Evolutionary conservation across 2,888 invertebrate genomes (phyloP).

Genomic region (Drosophila putrida): DNA sequence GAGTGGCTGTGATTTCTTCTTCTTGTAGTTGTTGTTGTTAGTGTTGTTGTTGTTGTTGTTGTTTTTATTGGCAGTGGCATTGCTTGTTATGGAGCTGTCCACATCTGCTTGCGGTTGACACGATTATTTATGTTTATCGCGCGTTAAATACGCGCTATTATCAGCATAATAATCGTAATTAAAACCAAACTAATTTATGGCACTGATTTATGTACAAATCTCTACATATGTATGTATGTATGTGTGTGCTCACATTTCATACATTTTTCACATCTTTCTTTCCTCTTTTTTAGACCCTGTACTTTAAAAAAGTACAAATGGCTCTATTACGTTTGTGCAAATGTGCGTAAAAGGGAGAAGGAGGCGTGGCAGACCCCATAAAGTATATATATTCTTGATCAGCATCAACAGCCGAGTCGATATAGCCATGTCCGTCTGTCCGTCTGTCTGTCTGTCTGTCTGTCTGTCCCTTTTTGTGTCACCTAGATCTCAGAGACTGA

Average conservation of each 20-base stretch:
- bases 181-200: conserved; percentile 83
- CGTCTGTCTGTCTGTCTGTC: too few relatives aligned
- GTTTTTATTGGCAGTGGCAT: conserved; percentile 8
- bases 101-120: conserved; percentile 83
- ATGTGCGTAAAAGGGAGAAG: too few relatives aligned
- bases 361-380: too few relatives aligned
- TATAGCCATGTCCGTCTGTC: too few relatives aligned
- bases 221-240: too few relatives aligned
- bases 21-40: background rate
- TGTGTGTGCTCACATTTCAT: conserved; percentile 7
- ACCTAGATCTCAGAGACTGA: too few relatives aligned
- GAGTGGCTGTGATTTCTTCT: background rate
- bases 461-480: too few relatives aligned
- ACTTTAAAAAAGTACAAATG: too few relatives aligned
- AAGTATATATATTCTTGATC: too few relatives aligned
- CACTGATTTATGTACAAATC: conserved; percentile 77
- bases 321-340: too few relatives aligned
- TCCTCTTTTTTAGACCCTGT: too few relatives aligned
- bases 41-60: conserved; percentile 21
- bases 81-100: conserved; percentile 28
- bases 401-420: too few relatives aligned
- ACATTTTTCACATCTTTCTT: background rate
- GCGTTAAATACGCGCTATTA: conserved; percentile 83
- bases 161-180: conserved; percentile 84
- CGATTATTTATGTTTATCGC: conserved; percentile 84